A percentile compares a stretch with the other conserved stretches of the same genome.
phyloP scores from a whole-genome alignment of 2,797 vertebrate genomes.

The Sebastolobus altivelis region DNA sequence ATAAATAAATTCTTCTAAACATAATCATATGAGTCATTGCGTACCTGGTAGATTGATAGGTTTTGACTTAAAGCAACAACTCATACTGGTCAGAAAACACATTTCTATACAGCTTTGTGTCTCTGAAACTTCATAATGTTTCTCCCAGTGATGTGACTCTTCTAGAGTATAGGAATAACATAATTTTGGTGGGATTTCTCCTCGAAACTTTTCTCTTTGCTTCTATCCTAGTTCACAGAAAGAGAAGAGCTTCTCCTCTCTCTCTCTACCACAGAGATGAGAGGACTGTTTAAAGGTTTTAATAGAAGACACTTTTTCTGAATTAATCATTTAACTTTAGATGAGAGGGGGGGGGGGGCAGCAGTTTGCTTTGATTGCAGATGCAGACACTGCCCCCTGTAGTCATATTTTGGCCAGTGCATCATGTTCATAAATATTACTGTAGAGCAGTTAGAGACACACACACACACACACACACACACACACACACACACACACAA shows the following conservation, averaged over 20 bases:
- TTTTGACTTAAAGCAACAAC: background rate
- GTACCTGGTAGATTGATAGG: background rate
- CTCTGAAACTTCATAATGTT: background rate
- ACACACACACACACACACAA: background rate
- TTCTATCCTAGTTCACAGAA: constrained; percentile 10
- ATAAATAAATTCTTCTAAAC: background rate
- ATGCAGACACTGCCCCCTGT: constrained; percentile 74
- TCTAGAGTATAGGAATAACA: background rate
- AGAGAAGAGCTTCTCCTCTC: background rate
- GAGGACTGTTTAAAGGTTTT: constrained; percentile 30
- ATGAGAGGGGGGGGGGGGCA: constrained; percentile 1
- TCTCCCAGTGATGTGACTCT: background rate
- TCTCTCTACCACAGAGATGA: background rate
- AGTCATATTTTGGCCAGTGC: constrained; percentile 45
- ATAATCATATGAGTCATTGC: background rate
- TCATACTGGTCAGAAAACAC: background rate
- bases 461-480: no score
- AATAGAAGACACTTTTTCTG: constrained; percentile 34
- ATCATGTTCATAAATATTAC: constrained; percentile 8
- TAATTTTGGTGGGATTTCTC: constrained; percentile 9
- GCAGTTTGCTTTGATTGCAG: constrained; percentile 31
- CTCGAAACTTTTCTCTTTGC: constrained; percentile 10
- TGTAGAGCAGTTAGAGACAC: background rate
- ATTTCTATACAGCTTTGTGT: constrained; percentile 11
- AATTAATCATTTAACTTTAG: constrained; percentile 49